phyloP scores from a whole-genome alignment of 2,888 invertebrate genomes.

The Resseliella maxima region DNA sequence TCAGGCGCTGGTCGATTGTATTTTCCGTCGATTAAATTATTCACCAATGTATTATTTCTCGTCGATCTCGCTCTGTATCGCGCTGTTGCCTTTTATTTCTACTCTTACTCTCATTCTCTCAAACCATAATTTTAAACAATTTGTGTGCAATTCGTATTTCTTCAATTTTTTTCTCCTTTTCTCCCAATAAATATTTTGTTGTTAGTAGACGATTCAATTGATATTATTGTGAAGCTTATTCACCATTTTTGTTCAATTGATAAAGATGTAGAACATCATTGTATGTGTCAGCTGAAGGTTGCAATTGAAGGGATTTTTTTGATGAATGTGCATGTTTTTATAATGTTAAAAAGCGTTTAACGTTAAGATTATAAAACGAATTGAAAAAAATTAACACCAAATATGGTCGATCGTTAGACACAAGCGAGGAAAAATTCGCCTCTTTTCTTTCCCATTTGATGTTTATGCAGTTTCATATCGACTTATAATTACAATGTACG shows the following conservation, averaged over 20 bases:
- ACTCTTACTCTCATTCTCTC: not conserved
- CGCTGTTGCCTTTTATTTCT: too few species aligned
- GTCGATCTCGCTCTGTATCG: too few species aligned
- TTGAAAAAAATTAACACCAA: too few species aligned
- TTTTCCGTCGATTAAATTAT: not conserved
- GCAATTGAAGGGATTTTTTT: too few species aligned
- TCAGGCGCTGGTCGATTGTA: not conserved
- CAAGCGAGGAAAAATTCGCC: not conserved
- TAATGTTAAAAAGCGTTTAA: too few species aligned
- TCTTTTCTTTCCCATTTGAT: not conserved
- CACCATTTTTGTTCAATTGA: not conserved
- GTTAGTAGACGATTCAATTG: not conserved
- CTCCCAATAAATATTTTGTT: not conserved
- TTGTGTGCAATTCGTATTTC: not conserved
- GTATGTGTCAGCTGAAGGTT: too few species aligned
- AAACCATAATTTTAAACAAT: not conserved
- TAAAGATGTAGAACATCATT: too few species aligned
- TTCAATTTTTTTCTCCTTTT: not conserved
- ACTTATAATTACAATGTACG: conserved; percentile 3
- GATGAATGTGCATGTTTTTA: too few species aligned
- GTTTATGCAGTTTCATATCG: not conserved
- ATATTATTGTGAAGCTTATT: not conserved
- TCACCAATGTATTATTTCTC: conserved; percentile 31
- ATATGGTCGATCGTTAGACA: too few species aligned
- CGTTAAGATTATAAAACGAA: too few species aligned